phyloP scores from a whole-genome alignment of 23 tunicate genomes.

The Styela clava region DNA sequence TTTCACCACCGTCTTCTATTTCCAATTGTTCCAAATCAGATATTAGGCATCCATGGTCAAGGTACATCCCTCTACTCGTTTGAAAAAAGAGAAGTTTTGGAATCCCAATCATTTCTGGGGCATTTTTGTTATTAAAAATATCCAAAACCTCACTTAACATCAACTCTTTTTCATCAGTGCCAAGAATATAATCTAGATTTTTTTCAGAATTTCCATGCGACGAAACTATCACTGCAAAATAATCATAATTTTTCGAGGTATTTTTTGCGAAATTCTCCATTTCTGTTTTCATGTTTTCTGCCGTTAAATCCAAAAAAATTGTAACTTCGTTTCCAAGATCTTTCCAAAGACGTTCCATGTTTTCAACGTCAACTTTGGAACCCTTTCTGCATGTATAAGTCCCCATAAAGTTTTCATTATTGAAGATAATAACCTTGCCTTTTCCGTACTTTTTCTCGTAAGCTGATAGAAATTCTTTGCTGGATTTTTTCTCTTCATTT shows the following conservation, averaged over 20 bases:
- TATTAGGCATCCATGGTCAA: background rate
- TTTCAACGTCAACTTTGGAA: conserved; percentile 5
- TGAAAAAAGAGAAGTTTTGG: conserved; percentile 14
- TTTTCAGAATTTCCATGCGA: conserved; percentile 1
- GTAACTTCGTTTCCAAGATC: conserved; percentile 4
- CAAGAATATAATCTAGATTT: background rate
- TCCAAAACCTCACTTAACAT: background rate
- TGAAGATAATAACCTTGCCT: background rate
- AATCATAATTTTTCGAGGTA: background rate
- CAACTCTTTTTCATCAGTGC: background rate
- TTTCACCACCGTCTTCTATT: background rate
- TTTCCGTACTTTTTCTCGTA: background rate
- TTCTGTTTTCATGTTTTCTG: background rate
- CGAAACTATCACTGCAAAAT: background rate
- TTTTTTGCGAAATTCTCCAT: background rate
- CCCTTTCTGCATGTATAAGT: background rate
- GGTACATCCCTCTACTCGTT: background rate
- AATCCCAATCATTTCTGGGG: background rate
- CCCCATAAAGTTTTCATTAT: background rate
- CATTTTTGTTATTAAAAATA: background rate
- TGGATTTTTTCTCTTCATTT: background rate
- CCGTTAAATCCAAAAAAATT: background rate
- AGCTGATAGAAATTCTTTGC: background rate
- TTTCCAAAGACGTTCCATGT: background rate
- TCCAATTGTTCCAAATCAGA: background rate